phyloP scores from a whole-genome alignment of 2,888 invertebrate genomes.

The Scaptomyza flava region DNA sequence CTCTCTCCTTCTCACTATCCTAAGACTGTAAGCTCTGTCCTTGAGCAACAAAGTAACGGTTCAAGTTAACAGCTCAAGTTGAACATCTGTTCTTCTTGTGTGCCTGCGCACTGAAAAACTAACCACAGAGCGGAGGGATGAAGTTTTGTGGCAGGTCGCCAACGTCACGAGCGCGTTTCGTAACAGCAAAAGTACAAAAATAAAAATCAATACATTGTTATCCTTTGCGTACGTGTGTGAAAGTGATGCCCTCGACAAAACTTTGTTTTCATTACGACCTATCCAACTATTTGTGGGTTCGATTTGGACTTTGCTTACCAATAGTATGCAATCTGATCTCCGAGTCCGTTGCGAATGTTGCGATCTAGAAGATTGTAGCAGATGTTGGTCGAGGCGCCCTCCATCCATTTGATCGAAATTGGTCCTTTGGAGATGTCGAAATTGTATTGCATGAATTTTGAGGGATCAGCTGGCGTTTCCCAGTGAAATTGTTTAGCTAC shows the following conservation, averaged over 20 bases:
- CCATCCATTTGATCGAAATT: slow-evolving; percentile 97
- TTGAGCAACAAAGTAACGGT: slow-evolving; percentile 21
- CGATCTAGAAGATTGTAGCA: slow-evolving; percentile 98
- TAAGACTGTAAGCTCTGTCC: slow-evolving; percentile 25
- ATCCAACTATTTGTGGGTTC: slow-evolving; percentile 26
- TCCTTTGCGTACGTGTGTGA: slow-evolving; percentile 31
- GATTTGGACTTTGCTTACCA: slow-evolving; percentile 89
- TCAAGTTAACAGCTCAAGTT: not conserved
- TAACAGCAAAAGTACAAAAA: slow-evolving; percentile 40
- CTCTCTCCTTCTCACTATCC: not conserved
- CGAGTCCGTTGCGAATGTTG: slow-evolving; percentile 94
- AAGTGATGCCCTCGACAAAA: slow-evolving; percentile 12
- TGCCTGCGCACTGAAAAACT: slow-evolving; percentile 43
- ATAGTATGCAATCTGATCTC: slow-evolving; percentile 96
- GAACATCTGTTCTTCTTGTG: slow-evolving; percentile 42
- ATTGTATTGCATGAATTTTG: slow-evolving; percentile 94
- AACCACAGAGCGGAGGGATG: slow-evolving; percentile 4
- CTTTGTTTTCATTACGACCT: slow-evolving; percentile 68
- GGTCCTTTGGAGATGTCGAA: slow-evolving; percentile 95
- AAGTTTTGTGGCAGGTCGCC: slow-evolving; percentile 18
- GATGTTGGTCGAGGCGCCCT: slow-evolving; percentile 97
- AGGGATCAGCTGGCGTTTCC: slow-evolving; percentile 90
- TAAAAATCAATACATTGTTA: slow-evolving; percentile 50
- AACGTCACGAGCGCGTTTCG: slow-evolving; percentile 56
- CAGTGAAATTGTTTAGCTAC: slow-evolving; percentile 97